phyloP scores from a whole-genome alignment of 2,797 vertebrate genomes.

The Parambassis ranga region DNA sequence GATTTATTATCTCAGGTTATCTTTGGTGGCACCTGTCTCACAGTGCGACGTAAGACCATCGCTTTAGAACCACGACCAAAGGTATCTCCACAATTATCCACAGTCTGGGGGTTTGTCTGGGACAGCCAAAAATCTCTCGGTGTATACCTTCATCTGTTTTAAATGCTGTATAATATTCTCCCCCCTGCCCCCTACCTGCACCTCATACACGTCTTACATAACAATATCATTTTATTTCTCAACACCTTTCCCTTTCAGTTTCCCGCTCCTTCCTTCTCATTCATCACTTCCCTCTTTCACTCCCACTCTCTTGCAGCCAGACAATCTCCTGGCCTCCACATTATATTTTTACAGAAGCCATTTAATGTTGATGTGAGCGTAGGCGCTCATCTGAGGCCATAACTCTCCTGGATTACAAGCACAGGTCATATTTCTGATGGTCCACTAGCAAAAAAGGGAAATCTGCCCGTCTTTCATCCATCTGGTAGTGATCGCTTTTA shows the following conservation, averaged over 20 bases:
- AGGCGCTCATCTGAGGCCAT: constrained; percentile 4
- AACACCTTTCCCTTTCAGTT: background rate
- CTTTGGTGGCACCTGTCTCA: no score
- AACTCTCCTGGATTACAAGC: constrained; percentile 29
- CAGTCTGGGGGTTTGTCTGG: no score
- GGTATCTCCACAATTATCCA: no score
- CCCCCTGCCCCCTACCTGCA: background rate
- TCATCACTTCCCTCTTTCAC: background rate
- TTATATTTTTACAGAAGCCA: constrained; percentile 35
- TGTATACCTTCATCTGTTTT: no score
- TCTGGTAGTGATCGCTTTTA: constrained; percentile 15
- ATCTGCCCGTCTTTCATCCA: constrained; percentile 22
- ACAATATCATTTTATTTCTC: background rate
- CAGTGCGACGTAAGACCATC: no score
- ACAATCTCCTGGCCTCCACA: background rate
- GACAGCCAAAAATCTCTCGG: no score
- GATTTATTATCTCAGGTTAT: no score
- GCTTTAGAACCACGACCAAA: no score
- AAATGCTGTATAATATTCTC: no score
- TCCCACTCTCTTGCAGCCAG: background rate
- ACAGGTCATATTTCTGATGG: constrained; percentile 30
- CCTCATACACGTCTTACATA: background rate
- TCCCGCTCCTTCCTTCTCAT: background rate
- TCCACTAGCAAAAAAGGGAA: constrained; percentile 6
- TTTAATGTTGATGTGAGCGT: constrained; percentile 14